phyloP scores from a whole-genome alignment of 2,797 vertebrate species.

The Intellagama lesueurii region DNA sequence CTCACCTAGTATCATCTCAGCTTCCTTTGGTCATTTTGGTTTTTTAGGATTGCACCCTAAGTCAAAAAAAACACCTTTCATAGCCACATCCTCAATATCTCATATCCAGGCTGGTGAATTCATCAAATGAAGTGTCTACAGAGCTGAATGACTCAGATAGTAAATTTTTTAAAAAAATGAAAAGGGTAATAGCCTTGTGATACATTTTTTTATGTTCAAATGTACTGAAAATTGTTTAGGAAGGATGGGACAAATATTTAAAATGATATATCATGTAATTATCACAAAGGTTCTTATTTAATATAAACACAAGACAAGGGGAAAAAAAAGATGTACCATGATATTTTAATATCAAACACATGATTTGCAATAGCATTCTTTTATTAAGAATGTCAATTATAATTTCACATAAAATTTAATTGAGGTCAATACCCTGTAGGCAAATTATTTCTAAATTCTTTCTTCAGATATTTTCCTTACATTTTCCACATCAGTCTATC shows the following conservation, averaged over 20 bases:
- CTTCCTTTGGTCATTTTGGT: no score
- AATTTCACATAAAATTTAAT: constrained; percentile 82
- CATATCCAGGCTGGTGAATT: neutral
- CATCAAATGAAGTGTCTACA: neutral
- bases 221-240: constrained; percentile 48
- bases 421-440: constrained; percentile 80
- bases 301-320: constrained; percentile 71
- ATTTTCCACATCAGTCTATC: constrained; percentile 76
- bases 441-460: constrained; percentile 76
- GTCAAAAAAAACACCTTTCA: neutral
- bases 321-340: constrained; percentile 72
- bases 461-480: constrained; percentile 69
- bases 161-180: neutral
- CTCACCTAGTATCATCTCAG: no score
- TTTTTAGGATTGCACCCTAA: neutral
- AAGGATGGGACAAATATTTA: constrained; percentile 43
- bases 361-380: constrained; percentile 73
- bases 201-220: constrained; percentile 38
- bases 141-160: neutral
- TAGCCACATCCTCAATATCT: neutral
- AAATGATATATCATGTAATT: constrained; percentile 69
- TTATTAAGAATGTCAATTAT: constrained; percentile 82
- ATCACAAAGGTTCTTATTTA: constrained; percentile 76
- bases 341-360: constrained; percentile 73
- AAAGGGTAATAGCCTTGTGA: constrained; percentile 9